Conservation (phyloP, 2,113 vertebrate species). For the Parus major region DNA sequence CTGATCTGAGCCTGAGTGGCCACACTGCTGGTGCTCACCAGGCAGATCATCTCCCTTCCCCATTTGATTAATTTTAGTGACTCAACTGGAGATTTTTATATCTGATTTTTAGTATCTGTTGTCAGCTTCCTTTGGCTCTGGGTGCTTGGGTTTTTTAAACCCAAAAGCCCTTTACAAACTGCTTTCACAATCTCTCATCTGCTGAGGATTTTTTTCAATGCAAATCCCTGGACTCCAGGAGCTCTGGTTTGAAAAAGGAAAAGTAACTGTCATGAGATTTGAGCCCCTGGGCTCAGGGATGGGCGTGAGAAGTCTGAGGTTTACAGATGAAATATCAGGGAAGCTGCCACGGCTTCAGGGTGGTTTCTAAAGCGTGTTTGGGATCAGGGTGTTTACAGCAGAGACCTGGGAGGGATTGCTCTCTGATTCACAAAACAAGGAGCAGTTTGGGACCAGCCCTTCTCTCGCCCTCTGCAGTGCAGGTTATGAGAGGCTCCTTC, state of each 20-base stretch:
- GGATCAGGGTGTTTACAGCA: neutral
- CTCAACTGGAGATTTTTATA: neutral
- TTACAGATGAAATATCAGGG: conserved; percentile 4
- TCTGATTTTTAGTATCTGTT: neutral
- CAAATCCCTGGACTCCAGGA: neutral
- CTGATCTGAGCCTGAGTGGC: neutral
- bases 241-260: neutral
- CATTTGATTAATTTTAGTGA: neutral
- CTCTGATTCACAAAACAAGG: neutral
- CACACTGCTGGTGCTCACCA: rapidly evolving
- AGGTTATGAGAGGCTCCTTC: neutral
- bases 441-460: neutral
- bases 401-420: neutral
- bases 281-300: neutral
- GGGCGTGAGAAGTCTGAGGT: neutral
- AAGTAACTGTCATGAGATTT: neutral
- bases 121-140: neutral
- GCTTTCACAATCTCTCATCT: neutral
- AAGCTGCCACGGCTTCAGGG: neutral
- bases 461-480: neutral
- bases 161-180: neutral
- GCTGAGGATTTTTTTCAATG: neutral
- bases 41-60: neutral
- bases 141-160: neutral
- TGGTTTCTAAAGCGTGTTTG: neutral